Evolutionary conservation across 2,888 invertebrate species (phyloP).

Genomic region (Eristalis tenax): DNA sequence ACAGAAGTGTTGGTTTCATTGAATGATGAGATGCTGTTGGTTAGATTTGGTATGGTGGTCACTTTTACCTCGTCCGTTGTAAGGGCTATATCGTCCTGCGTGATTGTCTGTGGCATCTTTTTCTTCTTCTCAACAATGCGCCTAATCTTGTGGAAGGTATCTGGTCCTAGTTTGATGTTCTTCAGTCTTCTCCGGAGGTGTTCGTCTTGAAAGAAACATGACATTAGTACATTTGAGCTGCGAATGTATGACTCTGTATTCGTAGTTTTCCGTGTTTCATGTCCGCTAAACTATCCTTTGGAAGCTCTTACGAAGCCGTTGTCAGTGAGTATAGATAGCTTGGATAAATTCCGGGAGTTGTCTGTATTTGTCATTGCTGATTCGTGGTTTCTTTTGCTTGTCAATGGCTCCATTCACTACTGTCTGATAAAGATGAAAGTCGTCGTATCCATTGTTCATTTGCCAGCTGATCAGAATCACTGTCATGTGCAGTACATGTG

Average conservation of each 20-base stretch:
- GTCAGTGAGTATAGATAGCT: background rate
- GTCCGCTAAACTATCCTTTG: background rate
- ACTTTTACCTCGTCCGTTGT: background rate
- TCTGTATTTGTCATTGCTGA: background rate
- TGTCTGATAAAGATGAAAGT: too few relatives aligned
- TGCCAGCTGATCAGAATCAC: background rate
- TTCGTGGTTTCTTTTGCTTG: background rate
- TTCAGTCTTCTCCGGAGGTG: too few relatives aligned
- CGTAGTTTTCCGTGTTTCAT: slow-evolving; percentile 1
- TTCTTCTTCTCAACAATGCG: too few relatives aligned
- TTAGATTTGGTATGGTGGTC: background rate
- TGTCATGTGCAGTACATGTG: background rate
- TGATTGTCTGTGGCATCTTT: background rate
- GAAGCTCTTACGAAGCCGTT: background rate
- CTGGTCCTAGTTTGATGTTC: too few relatives aligned
- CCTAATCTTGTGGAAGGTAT: too few relatives aligned
- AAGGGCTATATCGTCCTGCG: background rate
- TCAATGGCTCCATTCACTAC: too few relatives aligned
- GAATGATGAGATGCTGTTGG: background rate
- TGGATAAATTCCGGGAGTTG: background rate
- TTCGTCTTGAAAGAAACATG: background rate
- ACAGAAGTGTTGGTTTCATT: too few relatives aligned
- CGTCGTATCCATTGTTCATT: background rate
- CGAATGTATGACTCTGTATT: background rate
- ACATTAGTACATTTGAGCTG: background rate